Conservation (phyloP, 2,113 vertebrate species). For the Anas platyrhynchos region DNA sequence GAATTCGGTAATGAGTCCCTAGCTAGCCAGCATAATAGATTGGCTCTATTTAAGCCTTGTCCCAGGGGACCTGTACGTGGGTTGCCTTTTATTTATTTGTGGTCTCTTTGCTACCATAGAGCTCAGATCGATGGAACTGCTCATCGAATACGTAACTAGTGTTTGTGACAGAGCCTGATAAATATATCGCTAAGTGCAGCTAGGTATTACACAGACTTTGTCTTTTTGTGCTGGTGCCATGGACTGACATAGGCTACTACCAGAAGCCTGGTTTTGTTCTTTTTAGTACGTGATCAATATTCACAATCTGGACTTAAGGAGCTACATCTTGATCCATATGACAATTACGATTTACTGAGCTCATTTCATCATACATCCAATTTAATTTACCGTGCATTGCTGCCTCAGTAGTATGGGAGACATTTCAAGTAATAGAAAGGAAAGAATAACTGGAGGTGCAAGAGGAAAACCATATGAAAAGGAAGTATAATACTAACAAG, state of each 20-base stretch:
- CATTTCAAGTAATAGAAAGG: not conserved
- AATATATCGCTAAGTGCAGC: not conserved
- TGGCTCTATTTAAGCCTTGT: not conserved
- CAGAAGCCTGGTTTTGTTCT: not conserved
- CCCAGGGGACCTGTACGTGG: not conserved
- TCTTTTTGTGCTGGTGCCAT: not conserved
- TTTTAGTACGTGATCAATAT: not conserved
- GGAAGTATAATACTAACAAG: not conserved
- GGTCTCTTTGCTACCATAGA: not conserved
- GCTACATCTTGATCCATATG: not conserved
- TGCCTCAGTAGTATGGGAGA: not conserved
- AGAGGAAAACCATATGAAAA: not conserved
- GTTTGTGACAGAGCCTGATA: not conserved
- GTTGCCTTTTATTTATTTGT: not conserved
- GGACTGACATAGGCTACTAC: not conserved
- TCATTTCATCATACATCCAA: not conserved
- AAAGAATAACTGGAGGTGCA: not conserved
- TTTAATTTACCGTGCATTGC: not conserved
- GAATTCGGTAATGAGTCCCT: conserved; percentile 33
- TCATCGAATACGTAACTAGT: not conserved
- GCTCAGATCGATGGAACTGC: not conserved
- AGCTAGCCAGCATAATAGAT: conserved; percentile 15
- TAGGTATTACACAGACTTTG: not conserved
- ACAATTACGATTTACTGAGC: not conserved
- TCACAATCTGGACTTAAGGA: not conserved